Evolutionary conservation across 1,140 invertebrate species (phyloP), one percentile per base, ranked within the genome.

Genomic region (Scaptomyza hsui): DNA sequence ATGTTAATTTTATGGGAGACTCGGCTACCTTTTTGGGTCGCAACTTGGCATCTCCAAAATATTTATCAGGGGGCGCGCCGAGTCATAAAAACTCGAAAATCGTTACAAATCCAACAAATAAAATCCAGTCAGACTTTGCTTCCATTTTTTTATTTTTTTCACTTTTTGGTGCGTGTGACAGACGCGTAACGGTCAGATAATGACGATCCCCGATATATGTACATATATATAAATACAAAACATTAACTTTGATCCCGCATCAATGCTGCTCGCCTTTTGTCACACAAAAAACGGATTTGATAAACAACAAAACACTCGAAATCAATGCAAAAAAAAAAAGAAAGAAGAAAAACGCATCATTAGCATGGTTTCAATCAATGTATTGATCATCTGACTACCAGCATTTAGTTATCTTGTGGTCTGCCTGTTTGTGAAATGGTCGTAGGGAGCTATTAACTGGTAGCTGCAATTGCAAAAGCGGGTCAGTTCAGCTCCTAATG

Each of bases 351-450:
- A 62, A 64, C n/a, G 7, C 39, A 73, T 85, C 81, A 86, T 86
- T 86, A 86, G 81, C 81, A 88, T 86, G 81, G 63, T 74, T 86
- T 86, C 81, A 77, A 88, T 86, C 81, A 86, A 59, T 71, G 68
- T 65, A 88, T 85, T 81, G 81, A 85, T 86, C 56, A 68, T 86
- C 61, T 55, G 57, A 62, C 65, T 88, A 86, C 81, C 81, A 86
- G 81, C 81, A 86, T 86, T 86, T 68, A 29, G 21, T 15, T 41
- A 53, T 72, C 52, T 65, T 44, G 59, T 62, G 73, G 48, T 62
- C 15, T 41, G 48, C 59, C 15, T 41, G 19, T 15, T 24, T 24
- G 44, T 45, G 21, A 39, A 63, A 51, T 41, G 29, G 32, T 15
- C 21, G 7, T n/a, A 39, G 15, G 15, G 41, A 71, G 51, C 26